Evolutionary conservation across 1,140 invertebrate genomes (phyloP).

Genomic region (Drosophila baimaii): DNA sequence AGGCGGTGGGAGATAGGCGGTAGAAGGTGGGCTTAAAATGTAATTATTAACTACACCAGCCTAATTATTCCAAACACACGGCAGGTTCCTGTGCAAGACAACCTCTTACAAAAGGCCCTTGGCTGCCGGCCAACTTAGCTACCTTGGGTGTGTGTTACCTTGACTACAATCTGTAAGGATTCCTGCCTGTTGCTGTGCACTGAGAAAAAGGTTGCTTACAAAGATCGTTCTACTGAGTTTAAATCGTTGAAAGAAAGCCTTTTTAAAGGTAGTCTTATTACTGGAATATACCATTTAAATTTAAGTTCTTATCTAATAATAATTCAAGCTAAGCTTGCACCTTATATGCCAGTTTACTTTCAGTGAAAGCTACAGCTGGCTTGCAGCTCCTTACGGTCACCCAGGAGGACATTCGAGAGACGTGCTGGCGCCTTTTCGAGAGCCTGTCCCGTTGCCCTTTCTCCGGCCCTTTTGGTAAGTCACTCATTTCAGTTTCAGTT

Average conservation of each 20-base stretch:
- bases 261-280: too few relatives aligned
- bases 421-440: constrained; percentile 56
- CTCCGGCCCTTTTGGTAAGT: constrained; percentile 16
- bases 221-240: background rate
- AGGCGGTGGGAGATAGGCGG: background rate
- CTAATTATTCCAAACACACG: constrained; percentile 36
- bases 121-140: constrained; percentile 30
- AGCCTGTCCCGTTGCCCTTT: constrained; percentile 5
- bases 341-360: background rate
- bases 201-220: background rate
- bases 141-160: constrained; percentile 16
- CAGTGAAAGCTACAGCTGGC: constrained; percentile 9
- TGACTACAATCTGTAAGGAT: constrained; percentile 1
- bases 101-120: constrained; percentile 13
- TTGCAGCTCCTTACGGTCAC: constrained; percentile 50
- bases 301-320: too few relatives aligned
- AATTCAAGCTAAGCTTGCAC: background rate
- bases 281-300: too few relatives aligned
- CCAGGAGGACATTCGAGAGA: constrained; percentile 54
- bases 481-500: constrained; percentile 34
- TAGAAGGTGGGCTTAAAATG: constrained; percentile 2
- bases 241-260: background rate
- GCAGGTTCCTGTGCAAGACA: background rate
- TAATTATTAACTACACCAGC: constrained; percentile 49
- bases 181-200: constrained; percentile 43